Evolutionary conservation across 2,888 invertebrate genomes (phyloP), one percentile per base, ranked within the genome.

Genomic region (Cistogaster globosa): DNA sequence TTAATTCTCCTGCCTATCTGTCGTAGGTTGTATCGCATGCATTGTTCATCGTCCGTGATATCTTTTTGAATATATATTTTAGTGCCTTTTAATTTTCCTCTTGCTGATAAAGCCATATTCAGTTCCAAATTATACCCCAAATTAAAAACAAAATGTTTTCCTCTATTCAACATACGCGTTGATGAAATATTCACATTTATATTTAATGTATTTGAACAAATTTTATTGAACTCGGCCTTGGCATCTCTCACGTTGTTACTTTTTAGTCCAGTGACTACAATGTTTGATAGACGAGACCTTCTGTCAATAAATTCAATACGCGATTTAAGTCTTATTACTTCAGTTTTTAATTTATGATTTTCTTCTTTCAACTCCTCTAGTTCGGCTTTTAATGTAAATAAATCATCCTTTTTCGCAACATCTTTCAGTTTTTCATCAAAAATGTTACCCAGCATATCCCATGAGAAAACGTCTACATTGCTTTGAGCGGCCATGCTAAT

Each of bases 251-350:
- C 32, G 32, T 32, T 58, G 16, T 26, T 58, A 32, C 57, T 14
- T 32, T 58, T 58, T 58, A 58, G 8, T 7, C 57, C 57, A 58
- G 12, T 58, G 16, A 58, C 57, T 6, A 16, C 57, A 14, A 58
- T 18, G 16, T 58, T 58, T 16, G 57, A 32, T 58, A 32, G 14
- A 14, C 57, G 26, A 6, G 26, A 14, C 4, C 26, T 58, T 58
- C 32, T 58, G 16, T 58, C 57, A 32, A 58, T 58, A 7, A 32
- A 58, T 58, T 58, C 57, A 14, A 58, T 26, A 58, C 26, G 57
- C 7, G 57, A 16, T 6, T 26, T 32, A 16, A 58, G 57, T 26
- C 32, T 58, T 32, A 32, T 58, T 7, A 58, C 16, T 32, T 58
- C 14, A 8, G 14, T 26, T 26, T 26, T 26, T 26, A 26, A 26